A percentile compares a stretch with the other conserved stretches of the same genome.
Conservation (phyloP, 1,140 invertebrate genomes). For the Cydia pomonella region DNA sequence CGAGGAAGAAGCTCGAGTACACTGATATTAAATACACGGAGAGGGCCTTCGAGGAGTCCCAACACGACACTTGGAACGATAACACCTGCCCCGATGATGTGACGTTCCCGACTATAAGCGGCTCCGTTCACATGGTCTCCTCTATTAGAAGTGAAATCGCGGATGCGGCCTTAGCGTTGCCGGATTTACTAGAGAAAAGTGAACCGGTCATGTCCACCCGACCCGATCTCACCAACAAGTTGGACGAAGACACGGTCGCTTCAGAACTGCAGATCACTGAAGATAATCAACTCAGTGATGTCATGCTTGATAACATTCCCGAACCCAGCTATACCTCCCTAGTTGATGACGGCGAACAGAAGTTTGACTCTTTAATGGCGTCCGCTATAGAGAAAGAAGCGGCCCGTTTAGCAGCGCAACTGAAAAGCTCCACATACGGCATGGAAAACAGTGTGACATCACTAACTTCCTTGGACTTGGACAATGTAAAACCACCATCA, state of each 20-base stretch:
- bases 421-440: conserved; percentile 68
- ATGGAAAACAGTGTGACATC: conserved; percentile 83
- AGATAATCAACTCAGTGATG: conserved; percentile 44
- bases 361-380: conserved; percentile 66
- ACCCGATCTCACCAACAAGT: conserved; percentile 68
- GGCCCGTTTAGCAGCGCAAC: conserved; percentile 85
- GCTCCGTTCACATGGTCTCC: conserved; percentile 85
- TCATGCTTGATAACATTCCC: conserved; percentile 56
- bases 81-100: conserved; percentile 87
- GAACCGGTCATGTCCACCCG: conserved; percentile 52
- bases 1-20: conserved; percentile 55
- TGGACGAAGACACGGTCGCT: conserved; percentile 42
- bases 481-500: conserved; percentile 89
- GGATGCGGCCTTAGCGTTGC: conserved; percentile 58
- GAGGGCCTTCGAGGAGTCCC: conserved; percentile 45
- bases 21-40: conserved; percentile 59
- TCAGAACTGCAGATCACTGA: conserved; percentile 39
- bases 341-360: conserved; percentile 60
- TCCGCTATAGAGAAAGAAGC: conserved; percentile 86
- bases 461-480: conserved; percentile 83
- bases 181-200: conserved; percentile 75
- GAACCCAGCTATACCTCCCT: conserved; percentile 63
- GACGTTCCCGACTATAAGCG: conserved; percentile 89
- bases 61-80: conserved; percentile 88
- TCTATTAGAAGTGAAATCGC: conserved; percentile 85